Percentiles rank a stretch among this genome's conserved stretches.
phyloP scores from a whole-genome alignment of 2,113 vertebrate species.

The Anolis sagrei region DNA sequence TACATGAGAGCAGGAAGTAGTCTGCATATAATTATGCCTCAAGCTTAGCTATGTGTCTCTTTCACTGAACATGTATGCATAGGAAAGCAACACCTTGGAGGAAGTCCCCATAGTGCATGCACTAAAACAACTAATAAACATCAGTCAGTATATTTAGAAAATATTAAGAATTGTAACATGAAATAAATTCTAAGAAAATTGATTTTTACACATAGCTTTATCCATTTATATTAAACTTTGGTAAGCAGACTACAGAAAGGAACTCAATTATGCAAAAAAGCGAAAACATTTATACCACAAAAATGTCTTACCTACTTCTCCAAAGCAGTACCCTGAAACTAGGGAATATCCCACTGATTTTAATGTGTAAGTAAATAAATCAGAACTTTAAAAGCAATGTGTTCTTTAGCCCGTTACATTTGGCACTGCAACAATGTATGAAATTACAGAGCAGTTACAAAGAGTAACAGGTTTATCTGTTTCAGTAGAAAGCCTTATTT shows the following conservation, averaged over 20 bases:
- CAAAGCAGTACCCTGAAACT: not conserved
- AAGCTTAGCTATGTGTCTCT: not conserved
- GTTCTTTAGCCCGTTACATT: not conserved
- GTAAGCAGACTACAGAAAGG: not conserved
- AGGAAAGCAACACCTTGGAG: not conserved
- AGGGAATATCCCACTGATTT: not conserved
- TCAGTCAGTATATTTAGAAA: not conserved
- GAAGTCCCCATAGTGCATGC: not conserved
- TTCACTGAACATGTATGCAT: not conserved
- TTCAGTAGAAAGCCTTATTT: not conserved
- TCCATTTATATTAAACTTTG: not conserved
- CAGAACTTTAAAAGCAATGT: not conserved
- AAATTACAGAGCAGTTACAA: not conserved
- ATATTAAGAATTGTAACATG: not conserved
- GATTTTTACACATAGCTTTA: not conserved
- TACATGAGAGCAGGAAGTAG: not conserved
- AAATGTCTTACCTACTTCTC: not conserved
- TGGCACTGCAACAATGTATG: not conserved
- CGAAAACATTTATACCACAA: not conserved
- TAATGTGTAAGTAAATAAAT: not conserved
- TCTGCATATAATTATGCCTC: not conserved
- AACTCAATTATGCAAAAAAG: not conserved
- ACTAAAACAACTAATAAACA: not conserved
- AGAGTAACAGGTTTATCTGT: not conserved
- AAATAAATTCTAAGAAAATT: not conserved